Base-by-base conservation (phyloP, 2,888 invertebrate genomes). In the Zootermopsis nevadensis region DNA sequence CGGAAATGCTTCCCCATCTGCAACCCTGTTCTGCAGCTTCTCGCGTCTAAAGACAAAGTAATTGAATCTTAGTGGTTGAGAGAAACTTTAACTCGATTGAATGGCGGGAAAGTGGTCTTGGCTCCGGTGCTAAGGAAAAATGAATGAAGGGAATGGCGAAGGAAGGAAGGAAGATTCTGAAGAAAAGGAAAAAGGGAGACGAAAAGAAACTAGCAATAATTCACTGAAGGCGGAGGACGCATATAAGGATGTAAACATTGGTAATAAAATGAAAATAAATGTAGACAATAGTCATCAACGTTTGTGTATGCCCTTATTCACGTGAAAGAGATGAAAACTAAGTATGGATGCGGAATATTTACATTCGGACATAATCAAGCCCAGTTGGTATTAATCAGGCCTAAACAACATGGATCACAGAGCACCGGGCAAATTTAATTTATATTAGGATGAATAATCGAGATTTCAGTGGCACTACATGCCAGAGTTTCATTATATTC, bases 21-120 rank as follows among this genome's bases (percentile, higher is more conserved):
- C 69, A 69, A 33, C 60, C 60, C 60, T 27, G 60, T 60, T 60
- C n/a, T 60, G 60, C 60, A 60, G 60, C 60, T 60, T 69, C 69
- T 19, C 31, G 74, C 35, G 35, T 74, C 74, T 79, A 60, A 79
- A 38, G 79, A 38, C n/a, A n/a, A 33, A 66, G 60, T 79, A 79
- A 79, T 79, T 79, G 79, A 79, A 79, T 79, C 66, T 79, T 79
- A 79, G 79, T 66, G 79, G 79, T 79, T 66, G 79, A 79, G 60
- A 38, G 66, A 33, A 60, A 74, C 74, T 38, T 24, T 74, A 74
- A 74, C 74, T 74, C 74, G 74, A 74, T 74, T 74, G 74, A 74
- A 74, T 38, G 38, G 74, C 42, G 74, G 38, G 24, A 74, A 74
- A 74, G 74, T 42, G 42, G 74, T 38, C 74, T 74, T 7, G n/a